Percentiles rank a stretch among this genome's conserved stretches.
These are phyloP conservation scores for Meghimatium bilineatum DNA, from an alignment of 2,888 invertebrate species.

Conservation along the genomic window DNA sequence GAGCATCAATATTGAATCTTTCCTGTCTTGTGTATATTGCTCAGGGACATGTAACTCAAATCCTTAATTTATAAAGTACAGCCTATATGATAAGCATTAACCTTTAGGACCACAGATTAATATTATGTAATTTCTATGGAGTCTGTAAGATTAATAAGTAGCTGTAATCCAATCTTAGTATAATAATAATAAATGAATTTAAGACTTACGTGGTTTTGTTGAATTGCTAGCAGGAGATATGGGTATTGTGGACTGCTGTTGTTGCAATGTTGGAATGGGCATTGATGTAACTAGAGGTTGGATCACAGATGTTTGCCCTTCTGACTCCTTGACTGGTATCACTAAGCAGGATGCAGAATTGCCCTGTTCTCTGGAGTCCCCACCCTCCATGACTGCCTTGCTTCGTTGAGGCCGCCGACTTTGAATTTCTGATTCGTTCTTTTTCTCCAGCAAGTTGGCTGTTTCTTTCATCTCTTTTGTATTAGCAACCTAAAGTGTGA, in stretches of 20 bases:
- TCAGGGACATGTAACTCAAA: too few relatives aligned
- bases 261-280: not conserved
- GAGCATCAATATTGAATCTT: too few relatives aligned
- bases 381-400: constrained; percentile 46
- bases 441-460: constrained; percentile 55
- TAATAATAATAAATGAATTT: not conserved
- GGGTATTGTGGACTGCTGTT: constrained; percentile 17
- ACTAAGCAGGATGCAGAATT: constrained; percentile 20
- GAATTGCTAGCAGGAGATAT: constrained; percentile 19
- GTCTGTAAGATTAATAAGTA: too few relatives aligned
- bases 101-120: too few relatives aligned
- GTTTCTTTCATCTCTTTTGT: constrained; percentile 56
- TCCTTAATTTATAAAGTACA: too few relatives aligned
- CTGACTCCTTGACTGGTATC: constrained; percentile 30
- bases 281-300: constrained; percentile 15
- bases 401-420: not conserved
- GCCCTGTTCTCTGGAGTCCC: constrained; percentile 46
- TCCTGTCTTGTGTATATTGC: too few relatives aligned
- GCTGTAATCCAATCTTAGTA: too few relatives aligned
- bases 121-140: too few relatives aligned
- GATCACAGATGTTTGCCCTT: constrained; percentile 17
- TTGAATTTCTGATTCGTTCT: constrained; percentile 41
- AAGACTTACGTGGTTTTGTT: constrained; percentile 14
- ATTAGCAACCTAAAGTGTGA: constrained; percentile 49
- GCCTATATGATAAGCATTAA: too few relatives aligned